Evolutionary conservation across 1,140 invertebrate species (phyloP), one percentile per base, ranked within the genome.

Genomic region (Arion vulgaris): DNA sequence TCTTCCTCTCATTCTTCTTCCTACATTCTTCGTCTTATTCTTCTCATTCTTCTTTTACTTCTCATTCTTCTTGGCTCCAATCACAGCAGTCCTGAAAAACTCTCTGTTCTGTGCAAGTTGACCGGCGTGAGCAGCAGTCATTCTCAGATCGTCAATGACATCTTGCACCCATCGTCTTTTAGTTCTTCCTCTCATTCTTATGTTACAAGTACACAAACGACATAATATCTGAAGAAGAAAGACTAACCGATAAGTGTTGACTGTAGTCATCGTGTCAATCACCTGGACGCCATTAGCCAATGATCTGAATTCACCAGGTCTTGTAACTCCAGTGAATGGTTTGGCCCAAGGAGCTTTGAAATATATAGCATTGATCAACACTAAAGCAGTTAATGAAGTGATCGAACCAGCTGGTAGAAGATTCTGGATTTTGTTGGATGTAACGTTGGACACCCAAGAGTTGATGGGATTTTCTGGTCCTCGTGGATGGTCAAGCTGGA

Each of bases 291-390:
- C 71, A 1, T 7, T 17, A 26, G 1, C 11, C 36, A 72, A 23
- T 26, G 71, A 11, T 2, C 32, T 66, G 93, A 93, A 93, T n/a
- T 81, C 80, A 38, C 86, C 76, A 49, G 80, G 71, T 83, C 90
- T 94, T 0, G 95, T 96, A 2, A 89, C 87, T 0, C 89, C 84
- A 7, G 94, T 90, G 86, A 96, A 96, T 68, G 94, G 93, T 38
- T 93, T 93, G 76, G 95, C 93, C 96, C 96, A 96, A 78, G 94
- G 93, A 17, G 94, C 96, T 85, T 95, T 95, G 80, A 96, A 96
- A 83, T 96, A 96, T 9, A 96, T 89, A 4, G 75, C 73, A 38
- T 83, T 83, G 69, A 83, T 53, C 19, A 83, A 53, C 23, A 78
- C 45, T 45, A 83, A 23, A 15, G 32, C 36, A 34, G 76, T 83